Conservation (phyloP, 2,113 vertebrate species). For the Lethenteron reissneri region DNA sequence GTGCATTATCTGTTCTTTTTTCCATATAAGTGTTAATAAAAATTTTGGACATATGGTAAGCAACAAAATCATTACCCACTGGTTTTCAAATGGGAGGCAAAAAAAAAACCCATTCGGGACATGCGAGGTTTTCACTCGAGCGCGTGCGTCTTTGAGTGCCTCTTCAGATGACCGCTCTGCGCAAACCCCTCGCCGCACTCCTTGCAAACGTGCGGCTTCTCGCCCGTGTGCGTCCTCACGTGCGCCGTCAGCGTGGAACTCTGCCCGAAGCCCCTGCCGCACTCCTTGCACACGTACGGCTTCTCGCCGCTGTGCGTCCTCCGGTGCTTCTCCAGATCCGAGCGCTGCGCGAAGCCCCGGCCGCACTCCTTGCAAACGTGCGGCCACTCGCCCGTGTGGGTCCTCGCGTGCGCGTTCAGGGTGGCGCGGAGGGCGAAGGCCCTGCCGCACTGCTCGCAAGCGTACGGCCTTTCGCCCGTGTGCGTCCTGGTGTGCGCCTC, state of each 20-base stretch:
- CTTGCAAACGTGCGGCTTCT: constrained; percentile 1
- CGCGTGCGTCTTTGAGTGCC: not conserved
- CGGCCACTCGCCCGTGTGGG: constrained; percentile 36
- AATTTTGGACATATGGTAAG: too few species aligned
- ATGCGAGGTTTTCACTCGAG: not conserved
- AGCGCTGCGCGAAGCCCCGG: constrained; percentile 20
- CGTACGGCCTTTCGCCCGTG: constrained; percentile 15
- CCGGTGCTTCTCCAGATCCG: constrained; percentile 15
- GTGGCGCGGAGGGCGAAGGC: constrained; percentile 18
- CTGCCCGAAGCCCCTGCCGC: not conserved
- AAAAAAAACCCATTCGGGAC: too few species aligned
- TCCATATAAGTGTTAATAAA: too few species aligned
- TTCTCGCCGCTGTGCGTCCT: constrained; percentile 16
- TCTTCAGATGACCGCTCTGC: not conserved
- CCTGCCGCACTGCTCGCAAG: constrained; percentile 16
- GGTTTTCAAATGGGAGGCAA: too few species aligned
- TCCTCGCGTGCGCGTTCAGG: constrained; percentile 16
- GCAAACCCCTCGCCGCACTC: constrained; percentile 2
- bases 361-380: constrained; percentile 31
- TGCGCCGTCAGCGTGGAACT: not conserved
- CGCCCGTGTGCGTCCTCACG: not conserved
- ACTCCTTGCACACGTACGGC: constrained; percentile 5
- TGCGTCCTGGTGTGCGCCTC: constrained; percentile 13
- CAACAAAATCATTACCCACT: too few species aligned
- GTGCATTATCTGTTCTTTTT: too few species aligned